Base-by-base conservation (phyloP, 1,140 invertebrate genomes). In the Ceratoteleas bidentatus region DNA sequence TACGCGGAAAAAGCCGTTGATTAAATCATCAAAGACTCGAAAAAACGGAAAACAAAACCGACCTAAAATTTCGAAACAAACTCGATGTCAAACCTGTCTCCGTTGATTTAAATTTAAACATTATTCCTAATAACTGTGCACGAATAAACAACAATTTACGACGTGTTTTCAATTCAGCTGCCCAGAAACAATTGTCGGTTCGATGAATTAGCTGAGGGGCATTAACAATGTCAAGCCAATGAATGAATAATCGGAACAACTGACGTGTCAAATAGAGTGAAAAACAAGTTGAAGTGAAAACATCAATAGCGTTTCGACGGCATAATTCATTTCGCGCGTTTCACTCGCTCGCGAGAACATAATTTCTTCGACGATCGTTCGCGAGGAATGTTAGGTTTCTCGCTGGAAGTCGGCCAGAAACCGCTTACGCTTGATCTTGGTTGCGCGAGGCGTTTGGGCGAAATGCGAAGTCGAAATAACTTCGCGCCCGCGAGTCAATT, bases 231-330 rank as follows among this genome's bases (percentile, higher is more conserved):
- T 43, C 8, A 43, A 1, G 6, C 8, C 40, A 43, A 43, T 43
- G 40, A 43, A 43, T 43, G 8, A n/a, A 43, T 43, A 43, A 43
- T 43, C n/a, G 40, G 9, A 43, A 43, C n/a, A 2, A 43, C 8
- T 43, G 40, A 43, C n/a, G n/a, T 43, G 9, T 43, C 40, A 10
- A 43, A 43, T 43, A 43, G 40, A 10, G 9, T n/a, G 40, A 43
- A 43, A 43, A 43, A 1, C 40, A 43, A n/a, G 40, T 43, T 43
- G 40, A 43, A 43, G n/a, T 43, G n/a, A n/a, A 43, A n/a, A 43
- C n/a, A 43, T 43, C 40, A 43, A 43, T 43, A 9, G 40, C 40
- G n/a, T 10, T n/a, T n/a, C 40, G 40, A 43, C 40, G 40, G n/a
- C 40, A 43, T 43, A 43, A 43, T 43, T 43, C 40, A 43, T 43